Evolutionary conservation across 2,888 invertebrate genomes (phyloP), one percentile per base, ranked within the genome.

Genomic region (Hedya salicella): DNA sequence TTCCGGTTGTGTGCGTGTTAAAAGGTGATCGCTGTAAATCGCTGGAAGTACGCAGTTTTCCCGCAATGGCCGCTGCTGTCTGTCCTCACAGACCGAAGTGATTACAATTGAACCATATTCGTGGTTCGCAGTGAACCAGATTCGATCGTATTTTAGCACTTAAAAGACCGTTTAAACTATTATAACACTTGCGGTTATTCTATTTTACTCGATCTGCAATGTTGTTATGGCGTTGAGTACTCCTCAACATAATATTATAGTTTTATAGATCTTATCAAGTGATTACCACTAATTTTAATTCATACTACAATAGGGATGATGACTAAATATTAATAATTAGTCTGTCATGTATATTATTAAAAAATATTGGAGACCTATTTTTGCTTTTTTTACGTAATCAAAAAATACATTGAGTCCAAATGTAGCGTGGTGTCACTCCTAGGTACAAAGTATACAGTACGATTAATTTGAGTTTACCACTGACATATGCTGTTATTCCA

Each of bases 181-280:
- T 21, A 19, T 46, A 6, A 5, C 11, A 17, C 19, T 17, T 13
- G 36, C 21, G 4, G 16, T 48, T 48, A 48, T 48, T 48, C 21
- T 48, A 21, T 11, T 48, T 13, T 21, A 48, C n/a, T 21, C 13
- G 0, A n/a, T 13, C n/a, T 57, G 9, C 25, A 32, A 46, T 59
- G 46, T 56, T 56, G 11, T 48, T 59, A 61, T 70, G 57, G 49
- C 13, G 9, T 36, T 36, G 36, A 11, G 36, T 11, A 36, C 9
- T 36, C 36, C 36, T 8, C 9, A 36, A 36, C 36, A 11, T 36
- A 36, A 36, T 9, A 36, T 3, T 17, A 19, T 19, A 46, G 46
- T 46, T 46, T 19, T 46, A 19, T 46, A 46, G 19, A 4, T 46
- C 21, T 13, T 42, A 19, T 53, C 19, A 14, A 42, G 39, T 39